A percentile compares a stretch with the other conserved stretches of the same genome.
phyloP scores from a whole-genome alignment of 2,113 vertebrate genomes.

The Danio rerio region DNA sequence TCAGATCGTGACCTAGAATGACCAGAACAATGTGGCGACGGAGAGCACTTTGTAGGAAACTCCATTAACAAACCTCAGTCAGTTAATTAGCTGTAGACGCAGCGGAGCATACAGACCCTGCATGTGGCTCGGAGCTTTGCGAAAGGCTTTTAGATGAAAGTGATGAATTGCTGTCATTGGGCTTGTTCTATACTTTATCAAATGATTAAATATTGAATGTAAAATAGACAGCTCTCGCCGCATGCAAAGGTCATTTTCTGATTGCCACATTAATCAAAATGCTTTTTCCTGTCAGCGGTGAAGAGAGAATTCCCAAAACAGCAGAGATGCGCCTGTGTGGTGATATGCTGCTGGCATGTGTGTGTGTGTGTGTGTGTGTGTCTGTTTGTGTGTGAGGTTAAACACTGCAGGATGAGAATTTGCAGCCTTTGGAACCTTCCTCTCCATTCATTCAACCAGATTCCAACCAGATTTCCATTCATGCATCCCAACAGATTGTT shows the following conservation, averaged over 20 bases:
- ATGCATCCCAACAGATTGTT: constrained; percentile 17
- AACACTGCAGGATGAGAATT: constrained; percentile 11
- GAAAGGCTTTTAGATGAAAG: constrained; percentile 44
- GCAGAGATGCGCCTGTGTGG: constrained; percentile 22
- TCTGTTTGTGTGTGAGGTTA: background rate
- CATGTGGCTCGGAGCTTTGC: constrained; percentile 26
- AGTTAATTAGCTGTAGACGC: constrained; percentile 51
- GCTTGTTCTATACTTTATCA: constrained; percentile 54
- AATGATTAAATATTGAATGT: constrained; percentile 58
- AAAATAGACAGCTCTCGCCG: constrained; percentile 53
- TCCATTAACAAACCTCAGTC: constrained; percentile 42
- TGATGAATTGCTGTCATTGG: constrained; percentile 51
- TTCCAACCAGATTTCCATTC: constrained; percentile 15
- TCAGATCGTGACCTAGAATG: constrained; percentile 37
- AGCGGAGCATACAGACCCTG: constrained; percentile 21
- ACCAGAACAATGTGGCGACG: constrained; percentile 10
- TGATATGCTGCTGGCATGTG: background rate
- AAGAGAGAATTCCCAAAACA: constrained; percentile 42
- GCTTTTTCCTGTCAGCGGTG: constrained; percentile 17
- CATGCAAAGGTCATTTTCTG: constrained; percentile 48
- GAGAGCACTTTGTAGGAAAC: constrained; percentile 43
- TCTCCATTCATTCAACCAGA: background rate
- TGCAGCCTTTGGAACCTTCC: background rate
- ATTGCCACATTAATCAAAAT: constrained; percentile 55
- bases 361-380: background rate